Evolutionary conservation across 1,140 invertebrate species (phyloP).

Genomic region (Coptotermes formosanus): DNA sequence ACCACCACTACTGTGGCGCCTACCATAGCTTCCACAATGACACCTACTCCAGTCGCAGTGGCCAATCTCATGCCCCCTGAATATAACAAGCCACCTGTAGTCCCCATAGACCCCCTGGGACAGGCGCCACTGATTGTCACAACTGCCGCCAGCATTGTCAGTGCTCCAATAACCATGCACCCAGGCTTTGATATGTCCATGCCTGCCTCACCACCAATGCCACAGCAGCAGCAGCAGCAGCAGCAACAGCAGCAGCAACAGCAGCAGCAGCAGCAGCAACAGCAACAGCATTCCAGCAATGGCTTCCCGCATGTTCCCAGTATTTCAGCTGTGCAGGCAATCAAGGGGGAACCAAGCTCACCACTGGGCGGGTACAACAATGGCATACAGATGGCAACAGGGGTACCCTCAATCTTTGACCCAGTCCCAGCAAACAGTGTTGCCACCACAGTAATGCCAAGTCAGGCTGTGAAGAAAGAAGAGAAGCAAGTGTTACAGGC

Average conservation of each 20-base stretch:
- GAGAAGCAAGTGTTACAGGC: constrained; percentile 13
- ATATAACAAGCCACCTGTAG: background rate
- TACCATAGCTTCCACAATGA: constrained; percentile 36
- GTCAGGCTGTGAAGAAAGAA: constrained; percentile 28
- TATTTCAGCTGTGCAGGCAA: constrained; percentile 17
- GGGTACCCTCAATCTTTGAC: constrained; percentile 61
- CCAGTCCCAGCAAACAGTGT: constrained; percentile 50
- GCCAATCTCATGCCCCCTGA: constrained; percentile 5
- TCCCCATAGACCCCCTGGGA: constrained; percentile 4
- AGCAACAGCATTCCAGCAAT: constrained; percentile 46
- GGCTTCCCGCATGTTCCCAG: constrained; percentile 45
- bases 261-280: constrained; percentile 44
- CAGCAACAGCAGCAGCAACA: constrained; percentile 42
- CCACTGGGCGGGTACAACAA: constrained; percentile 24
- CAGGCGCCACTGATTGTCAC: constrained; percentile 38
- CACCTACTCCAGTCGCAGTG: constrained; percentile 36
- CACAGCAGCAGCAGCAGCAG: constrained; percentile 42
- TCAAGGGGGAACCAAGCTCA: constrained; percentile 13
- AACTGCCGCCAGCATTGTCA: constrained; percentile 45
- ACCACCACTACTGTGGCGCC: background rate
- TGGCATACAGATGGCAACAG: constrained; percentile 24
- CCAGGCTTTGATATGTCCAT: constrained; percentile 35
- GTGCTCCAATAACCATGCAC: constrained; percentile 46
- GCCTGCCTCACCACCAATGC: constrained; percentile 38
- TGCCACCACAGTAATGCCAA: constrained; percentile 14